Evolutionary conservation across 2,888 invertebrate genomes (phyloP).

Genomic region (Caenorhabditis sinica): DNA sequence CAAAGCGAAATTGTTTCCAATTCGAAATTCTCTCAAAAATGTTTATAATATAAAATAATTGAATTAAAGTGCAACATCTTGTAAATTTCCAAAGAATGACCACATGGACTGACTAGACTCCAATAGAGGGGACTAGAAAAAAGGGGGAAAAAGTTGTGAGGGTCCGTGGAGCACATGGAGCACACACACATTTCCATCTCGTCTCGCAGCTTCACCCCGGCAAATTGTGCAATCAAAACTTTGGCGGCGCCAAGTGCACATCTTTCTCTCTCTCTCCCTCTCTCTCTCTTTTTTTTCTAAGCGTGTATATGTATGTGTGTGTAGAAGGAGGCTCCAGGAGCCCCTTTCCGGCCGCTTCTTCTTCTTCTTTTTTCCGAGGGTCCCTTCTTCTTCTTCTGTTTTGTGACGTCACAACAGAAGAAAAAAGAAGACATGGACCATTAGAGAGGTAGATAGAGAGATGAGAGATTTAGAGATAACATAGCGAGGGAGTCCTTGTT

Average conservation of each 20-base stretch:
- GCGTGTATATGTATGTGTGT: conserved; percentile 15
- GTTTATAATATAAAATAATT: too few relatives aligned
- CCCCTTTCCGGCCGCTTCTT: conserved; percentile 57
- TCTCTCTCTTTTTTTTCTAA: conserved; percentile 28
- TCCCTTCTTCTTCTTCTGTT: conserved; percentile 42
- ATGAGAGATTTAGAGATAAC: conserved; percentile 12
- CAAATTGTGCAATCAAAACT: conserved; percentile 66
- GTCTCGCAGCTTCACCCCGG: conserved; percentile 25
- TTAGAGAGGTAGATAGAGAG: conserved; percentile 6
- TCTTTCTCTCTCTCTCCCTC: conserved; percentile 21
- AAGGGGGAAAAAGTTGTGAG: too few relatives aligned
- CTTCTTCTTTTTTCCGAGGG: conserved; percentile 46
- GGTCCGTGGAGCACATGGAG: neutral
- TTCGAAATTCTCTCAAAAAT: too few relatives aligned
- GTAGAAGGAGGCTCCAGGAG: conserved; percentile 29
- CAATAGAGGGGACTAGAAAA: too few relatives aligned
- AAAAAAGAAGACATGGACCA: conserved; percentile 9
- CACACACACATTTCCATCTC: neutral
- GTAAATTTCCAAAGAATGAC: too few relatives aligned
- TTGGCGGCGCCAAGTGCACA: conserved; percentile 64
- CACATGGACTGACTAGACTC: too few relatives aligned
- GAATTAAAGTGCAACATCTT: too few relatives aligned
- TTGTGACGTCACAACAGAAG: conserved; percentile 51
- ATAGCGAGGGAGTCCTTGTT: conserved; percentile 1
- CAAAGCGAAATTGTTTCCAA: too few relatives aligned